These are phyloP conservation scores for Brachionus rubens DNA, from an alignment of 1,140 invertebrate species.

Conservation along the genomic window DNA sequence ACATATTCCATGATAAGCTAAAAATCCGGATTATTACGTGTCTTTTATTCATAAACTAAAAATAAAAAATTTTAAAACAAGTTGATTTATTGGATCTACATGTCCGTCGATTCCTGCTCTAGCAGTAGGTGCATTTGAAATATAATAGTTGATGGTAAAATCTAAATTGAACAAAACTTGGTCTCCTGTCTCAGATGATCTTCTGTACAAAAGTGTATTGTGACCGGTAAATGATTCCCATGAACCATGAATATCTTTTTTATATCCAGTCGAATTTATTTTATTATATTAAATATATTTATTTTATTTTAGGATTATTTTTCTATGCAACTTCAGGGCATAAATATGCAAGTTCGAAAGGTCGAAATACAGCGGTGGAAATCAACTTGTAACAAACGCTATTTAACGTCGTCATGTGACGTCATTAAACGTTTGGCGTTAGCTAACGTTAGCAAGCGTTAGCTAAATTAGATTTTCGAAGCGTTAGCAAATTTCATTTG, in stretches of 20 bases:
- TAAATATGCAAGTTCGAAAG: too few species aligned
- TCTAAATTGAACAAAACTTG: constrained; percentile 48
- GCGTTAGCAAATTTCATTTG: too few species aligned
- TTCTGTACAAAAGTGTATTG: constrained; percentile 21
- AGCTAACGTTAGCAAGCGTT: too few species aligned
- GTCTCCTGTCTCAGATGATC: constrained; percentile 46
- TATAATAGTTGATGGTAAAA: constrained; percentile 65
- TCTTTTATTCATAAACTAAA: constrained; percentile 65
- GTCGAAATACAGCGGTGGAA: too few species aligned
- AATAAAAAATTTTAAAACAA: neutral
- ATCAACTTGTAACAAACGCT: too few species aligned
- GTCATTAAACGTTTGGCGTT: too few species aligned
- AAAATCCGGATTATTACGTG: constrained; percentile 75
- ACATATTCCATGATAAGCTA: constrained; percentile 79
- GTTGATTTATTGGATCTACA: neutral
- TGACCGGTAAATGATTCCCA: constrained; percentile 7
- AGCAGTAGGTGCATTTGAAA: constrained; percentile 77
- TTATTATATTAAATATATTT: too few species aligned
- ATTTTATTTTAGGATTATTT: too few species aligned
- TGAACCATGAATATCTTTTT: constrained; percentile 62
- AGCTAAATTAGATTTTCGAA: too few species aligned
- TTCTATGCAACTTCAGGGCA: too few species aligned
- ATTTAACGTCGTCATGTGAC: too few species aligned
- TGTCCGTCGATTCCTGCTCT: constrained; percentile 72
- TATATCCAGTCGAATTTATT: too few species aligned